phyloP scores from a whole-genome alignment of 2,113 vertebrate species.

The Semnopithecus entellus region DNA sequence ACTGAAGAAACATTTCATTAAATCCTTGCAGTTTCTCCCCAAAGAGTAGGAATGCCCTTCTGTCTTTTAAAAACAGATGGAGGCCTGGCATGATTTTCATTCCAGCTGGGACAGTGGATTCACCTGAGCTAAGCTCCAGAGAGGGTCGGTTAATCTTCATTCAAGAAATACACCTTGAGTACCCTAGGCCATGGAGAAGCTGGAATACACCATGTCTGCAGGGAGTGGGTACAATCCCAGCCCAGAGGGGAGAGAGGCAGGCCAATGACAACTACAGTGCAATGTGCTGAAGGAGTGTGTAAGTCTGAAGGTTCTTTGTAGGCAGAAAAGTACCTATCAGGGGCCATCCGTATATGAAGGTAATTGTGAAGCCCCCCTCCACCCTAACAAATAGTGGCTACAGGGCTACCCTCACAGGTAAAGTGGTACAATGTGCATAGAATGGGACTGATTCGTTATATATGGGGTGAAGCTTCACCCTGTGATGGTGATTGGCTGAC shows the following conservation, averaged over 20 bases:
- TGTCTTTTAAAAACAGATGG: conserved; percentile 60
- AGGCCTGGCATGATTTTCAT: conserved; percentile 44
- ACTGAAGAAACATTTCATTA: conserved; percentile 65
- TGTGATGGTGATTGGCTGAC: background rate
- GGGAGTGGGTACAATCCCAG: background rate
- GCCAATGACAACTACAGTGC: background rate
- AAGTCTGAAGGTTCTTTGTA: background rate
- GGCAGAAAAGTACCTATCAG: background rate
- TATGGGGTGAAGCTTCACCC: background rate
- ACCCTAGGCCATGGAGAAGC: background rate
- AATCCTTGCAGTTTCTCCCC: conserved; percentile 60
- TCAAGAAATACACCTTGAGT: conserved; percentile 21
- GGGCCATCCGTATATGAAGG: background rate
- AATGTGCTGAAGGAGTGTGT: accelerated
- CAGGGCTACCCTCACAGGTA: background rate
- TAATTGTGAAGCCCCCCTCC: background rate
- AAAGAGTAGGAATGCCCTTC: conserved; percentile 57
- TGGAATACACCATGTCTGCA: background rate
- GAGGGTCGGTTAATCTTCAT: conserved; percentile 28
- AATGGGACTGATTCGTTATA: background rate
- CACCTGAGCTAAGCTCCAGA: conserved; percentile 53
- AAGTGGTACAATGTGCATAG: background rate
- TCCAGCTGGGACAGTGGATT: conserved; percentile 41
- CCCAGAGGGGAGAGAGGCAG: background rate
- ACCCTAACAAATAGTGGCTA: background rate